These are phyloP conservation scores for Hiodon tergisus DNA, from an alignment of 2,113 vertebrate genomes.

Conservation along the genomic window DNA sequence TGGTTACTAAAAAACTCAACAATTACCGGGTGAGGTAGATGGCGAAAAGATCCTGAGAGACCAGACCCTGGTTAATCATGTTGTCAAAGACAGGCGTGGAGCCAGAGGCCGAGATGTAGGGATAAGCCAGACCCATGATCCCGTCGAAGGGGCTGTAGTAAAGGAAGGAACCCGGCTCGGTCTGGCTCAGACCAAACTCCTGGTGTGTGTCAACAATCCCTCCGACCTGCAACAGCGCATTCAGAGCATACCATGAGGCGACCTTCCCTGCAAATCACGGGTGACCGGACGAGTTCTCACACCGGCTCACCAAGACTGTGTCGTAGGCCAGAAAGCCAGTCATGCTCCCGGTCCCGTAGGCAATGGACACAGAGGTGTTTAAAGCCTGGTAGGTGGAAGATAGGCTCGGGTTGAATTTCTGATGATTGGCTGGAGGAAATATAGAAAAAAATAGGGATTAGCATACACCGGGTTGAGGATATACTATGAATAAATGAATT, in stretches of 20 bases:
- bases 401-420: constrained; percentile 40
- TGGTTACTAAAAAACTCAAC: no score
- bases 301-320: constrained; percentile 46
- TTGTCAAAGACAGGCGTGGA: constrained; percentile 30
- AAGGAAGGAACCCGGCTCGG: constrained; percentile 22
- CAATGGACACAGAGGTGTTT: constrained; percentile 39
- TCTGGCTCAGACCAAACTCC: constrained; percentile 33
- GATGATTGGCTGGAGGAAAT: constrained; percentile 47
- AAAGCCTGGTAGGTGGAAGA: constrained; percentile 56
- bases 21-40: constrained; percentile 38
- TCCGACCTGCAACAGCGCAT: constrained; percentile 19
- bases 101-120: background rate
- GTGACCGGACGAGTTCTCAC: background rate
- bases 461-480: no score
- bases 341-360: constrained; percentile 49
- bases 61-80: constrained; percentile 33
- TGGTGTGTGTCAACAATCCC: constrained; percentile 30
- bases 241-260: background rate
- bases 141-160: constrained; percentile 34
- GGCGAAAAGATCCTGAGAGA: constrained; percentile 34
- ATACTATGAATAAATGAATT: no score
- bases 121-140: constrained; percentile 35
- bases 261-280: background rate
- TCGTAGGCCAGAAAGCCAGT: constrained; percentile 47
- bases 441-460: background rate